A percentile compares a stretch with the other conserved stretches of the same genome.
Conservation (phyloP, 2,888 invertebrate species). For the Pachycephus smyrnensis region DNA sequence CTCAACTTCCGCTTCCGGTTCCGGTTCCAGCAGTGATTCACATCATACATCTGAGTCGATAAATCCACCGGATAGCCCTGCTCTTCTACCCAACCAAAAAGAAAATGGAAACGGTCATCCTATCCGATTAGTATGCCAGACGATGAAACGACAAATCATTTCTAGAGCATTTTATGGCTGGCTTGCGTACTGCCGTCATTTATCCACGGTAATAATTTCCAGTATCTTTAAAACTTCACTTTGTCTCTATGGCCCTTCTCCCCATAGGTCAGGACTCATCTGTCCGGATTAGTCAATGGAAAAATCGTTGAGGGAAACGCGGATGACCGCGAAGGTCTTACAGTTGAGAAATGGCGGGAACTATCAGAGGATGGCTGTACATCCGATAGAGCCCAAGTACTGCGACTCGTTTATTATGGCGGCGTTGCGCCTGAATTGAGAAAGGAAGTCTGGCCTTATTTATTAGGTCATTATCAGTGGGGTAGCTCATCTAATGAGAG, state of each 20-base stretch:
- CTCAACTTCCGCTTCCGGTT: conserved; percentile 31
- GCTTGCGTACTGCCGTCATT: conserved; percentile 93
- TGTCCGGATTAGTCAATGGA: conserved; percentile 87
- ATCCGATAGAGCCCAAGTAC: conserved; percentile 78
- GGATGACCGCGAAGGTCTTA: conserved; percentile 74
- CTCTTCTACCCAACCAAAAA: conserved; percentile 57
- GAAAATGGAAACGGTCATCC: conserved; percentile 49
- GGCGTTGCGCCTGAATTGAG: conserved; percentile 85
- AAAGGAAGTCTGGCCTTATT: conserved; percentile 87
- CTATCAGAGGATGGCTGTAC: conserved; percentile 76
- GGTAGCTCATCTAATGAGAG: conserved; percentile 78
- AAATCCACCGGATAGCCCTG: conserved; percentile 57
- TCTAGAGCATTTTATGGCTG: conserved; percentile 97
- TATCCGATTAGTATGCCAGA: conserved; percentile 86
- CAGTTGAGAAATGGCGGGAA: conserved; percentile 79
- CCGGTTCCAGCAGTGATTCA: conserved; percentile 39
- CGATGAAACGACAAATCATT: conserved; percentile 94
- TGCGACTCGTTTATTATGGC: conserved; percentile 87
- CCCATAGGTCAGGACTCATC: conserved; percentile 79
- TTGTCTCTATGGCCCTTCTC: background rate
- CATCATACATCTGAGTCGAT: conserved; percentile 35
- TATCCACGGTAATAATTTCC: conserved; percentile 77
- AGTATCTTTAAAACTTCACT: background rate
- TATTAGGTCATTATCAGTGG: conserved; percentile 84
- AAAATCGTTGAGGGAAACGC: conserved; percentile 77